Conservation (phyloP, 2,888 invertebrate species). For the Pheosia gnoma region DNA sequence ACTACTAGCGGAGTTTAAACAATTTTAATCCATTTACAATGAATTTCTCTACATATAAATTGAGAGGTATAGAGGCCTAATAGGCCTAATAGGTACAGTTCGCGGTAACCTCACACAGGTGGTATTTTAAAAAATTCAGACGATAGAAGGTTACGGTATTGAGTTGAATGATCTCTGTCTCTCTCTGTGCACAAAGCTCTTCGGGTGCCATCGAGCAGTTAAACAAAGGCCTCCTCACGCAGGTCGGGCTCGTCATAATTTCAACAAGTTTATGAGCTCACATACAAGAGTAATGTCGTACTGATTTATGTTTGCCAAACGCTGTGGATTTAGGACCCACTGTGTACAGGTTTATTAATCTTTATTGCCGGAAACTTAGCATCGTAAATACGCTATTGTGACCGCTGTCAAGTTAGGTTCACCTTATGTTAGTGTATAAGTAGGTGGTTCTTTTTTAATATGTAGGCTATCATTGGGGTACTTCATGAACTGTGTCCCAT, state of each 20-base stretch:
- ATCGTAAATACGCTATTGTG: conserved; percentile 6
- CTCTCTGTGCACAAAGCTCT: conserved; percentile 19
- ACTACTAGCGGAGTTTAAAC: no score
- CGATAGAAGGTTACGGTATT: neutral
- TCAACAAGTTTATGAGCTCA: conserved; percentile 43
- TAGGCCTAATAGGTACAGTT: no score
- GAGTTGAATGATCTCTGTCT: neutral
- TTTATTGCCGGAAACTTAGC: conserved; percentile 29
- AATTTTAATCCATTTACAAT: no score
- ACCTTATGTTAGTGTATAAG: neutral
- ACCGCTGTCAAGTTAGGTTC: neutral
- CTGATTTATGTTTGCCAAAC: conserved; percentile 42
- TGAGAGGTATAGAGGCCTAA: no score
- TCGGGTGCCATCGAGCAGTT: conserved; percentile 48
- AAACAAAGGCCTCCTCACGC: conserved; percentile 43
- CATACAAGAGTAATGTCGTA: conserved; percentile 43
- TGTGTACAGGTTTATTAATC: conserved; percentile 38
- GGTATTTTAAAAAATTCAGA: neutral
- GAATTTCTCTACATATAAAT: no score
- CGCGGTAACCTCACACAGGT: no score
- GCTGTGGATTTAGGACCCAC: conserved; percentile 39
- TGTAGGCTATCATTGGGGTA: no score
- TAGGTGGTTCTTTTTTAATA: neutral
- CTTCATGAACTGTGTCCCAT: no score
- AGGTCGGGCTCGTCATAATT: conserved; percentile 46